A percentile compares a stretch with the other conserved stretches of the same genome.
Evolutionary conservation across 2,113 vertebrate species (phyloP).

Genomic region (Silurus glanis): DNA sequence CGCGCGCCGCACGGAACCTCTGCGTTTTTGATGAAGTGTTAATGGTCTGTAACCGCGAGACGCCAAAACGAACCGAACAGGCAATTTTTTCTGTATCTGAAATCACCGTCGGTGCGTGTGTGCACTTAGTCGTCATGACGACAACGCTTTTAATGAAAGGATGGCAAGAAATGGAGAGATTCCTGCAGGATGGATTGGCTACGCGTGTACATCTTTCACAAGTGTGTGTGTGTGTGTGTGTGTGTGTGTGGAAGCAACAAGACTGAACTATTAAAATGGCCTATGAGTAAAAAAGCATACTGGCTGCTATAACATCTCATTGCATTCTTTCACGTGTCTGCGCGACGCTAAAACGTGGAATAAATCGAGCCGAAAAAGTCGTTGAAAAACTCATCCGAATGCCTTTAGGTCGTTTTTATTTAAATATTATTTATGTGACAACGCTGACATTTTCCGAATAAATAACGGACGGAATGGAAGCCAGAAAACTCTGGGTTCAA

Average conservation of each 20-base stretch:
- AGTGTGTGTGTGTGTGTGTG: background rate
- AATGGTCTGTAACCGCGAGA: background rate
- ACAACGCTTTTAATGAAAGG: background rate
- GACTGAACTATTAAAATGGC: background rate
- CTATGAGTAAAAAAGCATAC: background rate
- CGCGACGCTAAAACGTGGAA: background rate
- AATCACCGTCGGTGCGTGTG: background rate
- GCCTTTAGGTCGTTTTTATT: background rate
- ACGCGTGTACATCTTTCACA: background rate
- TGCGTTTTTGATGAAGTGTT: background rate
- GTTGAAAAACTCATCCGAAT: background rate
- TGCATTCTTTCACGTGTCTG: background rate
- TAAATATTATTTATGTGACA: background rate
- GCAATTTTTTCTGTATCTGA: background rate
- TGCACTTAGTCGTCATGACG: conserved; percentile 11
- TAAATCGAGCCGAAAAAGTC: background rate
- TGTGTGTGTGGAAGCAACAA: background rate
- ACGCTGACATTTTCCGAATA: background rate
- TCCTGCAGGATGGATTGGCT: background rate
- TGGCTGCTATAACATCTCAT: too few relatives aligned
- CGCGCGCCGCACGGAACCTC: background rate
- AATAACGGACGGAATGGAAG: background rate
- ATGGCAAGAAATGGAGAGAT: background rate
- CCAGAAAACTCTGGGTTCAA: background rate
- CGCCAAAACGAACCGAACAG: background rate